These are phyloP conservation scores for Terrapene triunguis DNA, from an alignment of 2,113 vertebrate species.

Conservation along the genomic window DNA sequence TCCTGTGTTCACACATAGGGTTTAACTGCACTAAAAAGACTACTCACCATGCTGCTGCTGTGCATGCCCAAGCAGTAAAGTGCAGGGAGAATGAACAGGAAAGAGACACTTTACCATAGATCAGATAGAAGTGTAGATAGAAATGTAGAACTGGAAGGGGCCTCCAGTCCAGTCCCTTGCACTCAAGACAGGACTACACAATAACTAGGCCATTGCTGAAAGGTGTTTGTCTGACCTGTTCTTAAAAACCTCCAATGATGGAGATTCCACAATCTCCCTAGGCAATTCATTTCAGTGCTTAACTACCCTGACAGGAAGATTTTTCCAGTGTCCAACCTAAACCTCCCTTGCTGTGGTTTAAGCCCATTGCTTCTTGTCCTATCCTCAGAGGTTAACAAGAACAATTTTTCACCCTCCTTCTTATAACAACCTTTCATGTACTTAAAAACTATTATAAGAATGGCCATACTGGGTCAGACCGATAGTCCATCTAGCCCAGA, in stretches of 20 bases:
- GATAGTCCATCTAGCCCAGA: not conserved
- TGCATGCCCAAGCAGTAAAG: not conserved
- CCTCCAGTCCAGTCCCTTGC: not conserved
- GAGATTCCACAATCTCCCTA: not conserved
- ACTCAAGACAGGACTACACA: not conserved
- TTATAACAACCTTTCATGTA: not conserved
- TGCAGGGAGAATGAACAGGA: not conserved
- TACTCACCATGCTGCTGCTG: not conserved
- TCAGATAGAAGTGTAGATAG: not conserved
- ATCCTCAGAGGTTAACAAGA: not conserved
- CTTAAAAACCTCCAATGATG: not conserved
- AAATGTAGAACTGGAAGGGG: not conserved
- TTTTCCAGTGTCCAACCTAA: not conserved
- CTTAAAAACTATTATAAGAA: not conserved
- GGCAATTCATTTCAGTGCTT: not conserved
- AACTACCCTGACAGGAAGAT: not conserved
- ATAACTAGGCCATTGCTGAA: not conserved
- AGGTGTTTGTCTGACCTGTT: not conserved
- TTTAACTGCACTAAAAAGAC: constrained; percentile 2
- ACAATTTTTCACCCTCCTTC: not conserved
- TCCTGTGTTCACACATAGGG: not conserved
- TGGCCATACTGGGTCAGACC: not conserved
- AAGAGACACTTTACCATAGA: not conserved
- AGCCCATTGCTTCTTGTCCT: not conserved
- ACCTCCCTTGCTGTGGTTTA: not conserved